A percentile compares a stretch with the other conserved stretches of the same genome.
phyloP scores from a whole-genome alignment of 2,113 vertebrate species.

The Centropristis striata region DNA sequence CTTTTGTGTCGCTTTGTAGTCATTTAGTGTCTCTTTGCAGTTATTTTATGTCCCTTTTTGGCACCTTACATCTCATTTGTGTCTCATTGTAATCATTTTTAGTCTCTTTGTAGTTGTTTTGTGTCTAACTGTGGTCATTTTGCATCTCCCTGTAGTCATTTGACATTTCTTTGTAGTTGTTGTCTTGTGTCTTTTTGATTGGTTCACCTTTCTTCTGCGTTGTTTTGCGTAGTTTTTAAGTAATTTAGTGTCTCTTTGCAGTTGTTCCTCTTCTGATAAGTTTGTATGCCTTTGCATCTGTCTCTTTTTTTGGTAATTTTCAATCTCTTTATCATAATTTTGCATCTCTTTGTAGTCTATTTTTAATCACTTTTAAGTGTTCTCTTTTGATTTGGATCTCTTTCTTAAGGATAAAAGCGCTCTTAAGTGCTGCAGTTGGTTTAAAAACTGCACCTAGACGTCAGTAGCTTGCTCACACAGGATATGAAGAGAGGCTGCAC shows the following conservation, averaged over 20 bases:
- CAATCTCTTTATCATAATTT: too few relatives aligned
- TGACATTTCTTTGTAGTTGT: background rate
- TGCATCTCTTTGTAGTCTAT: background rate
- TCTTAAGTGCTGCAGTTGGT: too few relatives aligned
- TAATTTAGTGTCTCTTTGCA: too few relatives aligned
- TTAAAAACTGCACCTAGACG: background rate
- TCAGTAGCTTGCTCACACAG: background rate
- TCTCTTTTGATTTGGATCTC: too few relatives aligned
- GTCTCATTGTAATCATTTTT: too few relatives aligned
- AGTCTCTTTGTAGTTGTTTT: background rate
- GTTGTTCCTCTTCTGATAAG: too few relatives aligned
- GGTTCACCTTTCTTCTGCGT: too few relatives aligned
- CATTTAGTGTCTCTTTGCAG: background rate
- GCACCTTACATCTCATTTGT: too few relatives aligned
- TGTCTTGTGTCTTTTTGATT: background rate
- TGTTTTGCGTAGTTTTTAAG: too few relatives aligned
- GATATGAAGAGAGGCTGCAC: too few relatives aligned
- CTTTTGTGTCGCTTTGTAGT: background rate
- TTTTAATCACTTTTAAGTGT: background rate
- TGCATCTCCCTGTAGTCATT: background rate
- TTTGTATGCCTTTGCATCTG: too few relatives aligned
- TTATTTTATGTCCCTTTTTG: background rate
- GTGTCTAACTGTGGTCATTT: background rate
- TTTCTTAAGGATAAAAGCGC: too few relatives aligned
- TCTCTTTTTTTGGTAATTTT: background rate